These are phyloP conservation scores for Lysiphlebus fabarum DNA, from an alignment of 1,140 invertebrate species.

Conservation along the genomic window DNA sequence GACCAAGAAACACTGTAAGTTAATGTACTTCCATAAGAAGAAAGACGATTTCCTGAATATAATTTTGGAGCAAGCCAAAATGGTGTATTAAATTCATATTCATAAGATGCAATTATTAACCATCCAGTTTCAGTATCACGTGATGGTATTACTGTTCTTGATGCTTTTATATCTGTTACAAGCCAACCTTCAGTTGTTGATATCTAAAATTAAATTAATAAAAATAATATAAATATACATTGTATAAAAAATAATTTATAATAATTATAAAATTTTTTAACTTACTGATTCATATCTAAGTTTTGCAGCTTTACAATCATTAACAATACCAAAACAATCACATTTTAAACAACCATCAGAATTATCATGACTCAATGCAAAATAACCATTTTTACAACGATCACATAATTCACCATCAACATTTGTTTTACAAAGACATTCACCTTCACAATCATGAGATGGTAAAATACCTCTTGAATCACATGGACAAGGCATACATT, in stretches of 20 bases:
- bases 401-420: conserved; percentile 80
- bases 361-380: conserved; percentile 72
- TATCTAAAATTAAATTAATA: conserved; percentile 50
- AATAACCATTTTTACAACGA: conserved; percentile 79
- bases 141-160: conserved; percentile 52
- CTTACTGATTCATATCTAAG: conserved; percentile 61
- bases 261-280: not conserved
- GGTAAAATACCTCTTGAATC: conserved; percentile 69
- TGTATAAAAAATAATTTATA: no score
- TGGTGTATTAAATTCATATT: conserved; percentile 71
- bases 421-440: conserved; percentile 82
- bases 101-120: conserved; percentile 63
- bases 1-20: conserved; percentile 79
- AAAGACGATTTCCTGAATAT: conserved; percentile 71
- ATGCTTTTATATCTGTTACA: conserved; percentile 61
- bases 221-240: not conserved
- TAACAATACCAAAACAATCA: conserved; percentile 87
- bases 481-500: conserved; percentile 79
- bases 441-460: conserved; percentile 71
- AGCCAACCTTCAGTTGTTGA: conserved; percentile 63
- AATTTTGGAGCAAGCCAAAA: conserved; percentile 85
- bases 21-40: conserved; percentile 82
- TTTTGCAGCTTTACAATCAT: conserved; percentile 65
- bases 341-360: conserved; percentile 82
- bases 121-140: conserved; percentile 58